Base-by-base conservation (phyloP, 2,113 vertebrate species). In the Lagopus muta region DNA sequence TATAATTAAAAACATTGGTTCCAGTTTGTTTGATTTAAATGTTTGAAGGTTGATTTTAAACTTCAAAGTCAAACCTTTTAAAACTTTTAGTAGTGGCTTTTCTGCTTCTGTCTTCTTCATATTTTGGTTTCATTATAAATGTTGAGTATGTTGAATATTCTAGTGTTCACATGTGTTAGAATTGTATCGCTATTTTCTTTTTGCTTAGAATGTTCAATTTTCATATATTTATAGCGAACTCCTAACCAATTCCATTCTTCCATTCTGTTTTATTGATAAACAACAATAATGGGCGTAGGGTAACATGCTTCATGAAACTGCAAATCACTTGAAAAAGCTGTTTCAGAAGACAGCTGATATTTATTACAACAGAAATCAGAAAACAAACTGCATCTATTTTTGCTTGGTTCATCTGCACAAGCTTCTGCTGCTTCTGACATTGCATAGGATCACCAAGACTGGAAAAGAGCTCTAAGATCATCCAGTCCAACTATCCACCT, bases 351-450 rank as follows among this genome's bases (percentile, higher is more conserved):
- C 25, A 52, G 7, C 13, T 58, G 74, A 14, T 32, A 50, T 19
- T 85, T 90, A 27, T 18, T 57, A 30, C 8, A 94, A 38, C 40
- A 85, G 60, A 91, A 13, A 24, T 3, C 6, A 17, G 30, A 22
- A 87, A 93, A 62, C 4, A 0, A 9, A 20, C 22, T 50, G 13
- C 32, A 75, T 4, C 20, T 77, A 36, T 72, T 47, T 69, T 30
- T 77, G 42, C 3, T 2, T n/a, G 16, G 62, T 73, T 66, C 40
- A 24, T 90, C 71, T 84, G 32, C 65, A 80, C 18, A 76, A 70
- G 67, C 16, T 6, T 91, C 47, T 89, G 65, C 88, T 92, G 48
- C 78, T 18, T 92, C 36, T 93, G 71, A 82, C 71, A n/a, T 89
- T 80, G 13, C 48, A 25, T 50, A 7, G 48, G 25, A 50, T 50